Evolutionary conservation across 2,888 invertebrate genomes (phyloP), one percentile per base, ranked within the genome.

Genomic region (Tortricodes alternella): DNA sequence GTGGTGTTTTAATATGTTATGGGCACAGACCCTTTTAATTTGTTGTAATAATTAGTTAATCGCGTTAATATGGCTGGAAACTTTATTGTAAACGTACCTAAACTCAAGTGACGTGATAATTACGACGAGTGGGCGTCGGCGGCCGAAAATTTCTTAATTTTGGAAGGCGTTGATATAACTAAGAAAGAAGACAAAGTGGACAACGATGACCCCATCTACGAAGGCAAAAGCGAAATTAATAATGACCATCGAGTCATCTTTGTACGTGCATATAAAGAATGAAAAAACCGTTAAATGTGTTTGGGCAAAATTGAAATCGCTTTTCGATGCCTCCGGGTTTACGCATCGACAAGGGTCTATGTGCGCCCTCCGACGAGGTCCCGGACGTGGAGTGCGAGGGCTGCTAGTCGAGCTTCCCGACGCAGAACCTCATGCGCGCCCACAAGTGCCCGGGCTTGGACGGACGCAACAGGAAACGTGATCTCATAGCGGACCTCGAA

Each of bases 1-100:
- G n/a, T n/a, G n/a, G n/a, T n/a, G n/a, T n/a, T n/a, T n/a, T n/a
- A n/a, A n/a, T n/a, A n/a, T n/a, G n/a, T n/a, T n/a, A n/a, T n/a
- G n/a, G n/a, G n/a, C n/a, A n/a, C n/a, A n/a, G n/a, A n/a, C n/a
- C n/a, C n/a, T n/a, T n/a, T n/a, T n/a, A n/a, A n/a, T n/a, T n/a
- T n/a, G n/a, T n/a, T n/a, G n/a, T n/a, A n/a, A n/a, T n/a, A n/a
- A n/a, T n/a, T n/a, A n/a, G n/a, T n/a, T n/a, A n/a, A n/a, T n/a
- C n/a, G n/a, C n/a, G n/a, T n/a, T 5, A 23, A 3, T 5, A 23
- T 23, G 23, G 23, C 23, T 7, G 23, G 23, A 3, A 56, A 35
- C 13, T 53, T 49, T 19, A 35, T 64, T 21, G 48, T 53, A 13
- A 65, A 46, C 37, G 61, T 66, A 9, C 66, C 63, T 7, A 64